Evolutionary conservation across 2,113 vertebrate genomes (phyloP), one percentile per base, ranked within the genome.

Genomic region (Chrysochloris asiatica): DNA sequence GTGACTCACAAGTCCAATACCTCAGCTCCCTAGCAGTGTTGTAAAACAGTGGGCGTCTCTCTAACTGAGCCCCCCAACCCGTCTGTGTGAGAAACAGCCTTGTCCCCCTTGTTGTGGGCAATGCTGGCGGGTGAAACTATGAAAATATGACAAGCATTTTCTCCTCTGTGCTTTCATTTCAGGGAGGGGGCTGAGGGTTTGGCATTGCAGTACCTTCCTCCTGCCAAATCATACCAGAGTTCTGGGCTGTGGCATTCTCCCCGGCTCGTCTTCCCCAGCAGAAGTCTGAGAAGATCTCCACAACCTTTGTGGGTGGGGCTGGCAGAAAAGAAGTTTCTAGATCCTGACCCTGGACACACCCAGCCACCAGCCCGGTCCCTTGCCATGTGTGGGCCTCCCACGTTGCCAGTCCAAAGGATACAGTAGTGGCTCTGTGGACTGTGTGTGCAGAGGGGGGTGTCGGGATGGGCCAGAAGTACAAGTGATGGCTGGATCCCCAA

Each of bases 31-130:
- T n/a, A 36, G 75, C 36, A 43, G 11, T 6, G 48, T 8, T 26
- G n/a, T 6, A 0, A 30, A 65, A 56, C 45, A 47, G 1, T 13
- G 22, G 6, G 3, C 1, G 0, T 21, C 1, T 48, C 47, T 38
- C 47, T 1, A 8, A 26, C 28, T 28, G 9, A 3, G 9, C 59
- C 50, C 0, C 0, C 0, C 36, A 21, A 8, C 38, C 28, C 16
- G n/a, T 16, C 0, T 5, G 6, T 24, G 5, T 59, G 69, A 3
- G 6, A 17, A 52, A 65, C 0, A 10, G 9, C 67, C 65, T 45
- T n/a, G n/a, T 28, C 54, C 38, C 45, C 30, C 5, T 16, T 9
- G 6, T 17, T 1, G 3, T 16, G 36, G 69, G 78, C n/a, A n/a
- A n/a, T 61, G 48, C 24, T 30, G 43, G 11, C 8, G 4, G 24